Percentiles rank a stretch among this genome's conserved stretches.
Evolutionary conservation across 2,797 vertebrate species (phyloP).

Genomic region (Danio jaintianensis): DNA sequence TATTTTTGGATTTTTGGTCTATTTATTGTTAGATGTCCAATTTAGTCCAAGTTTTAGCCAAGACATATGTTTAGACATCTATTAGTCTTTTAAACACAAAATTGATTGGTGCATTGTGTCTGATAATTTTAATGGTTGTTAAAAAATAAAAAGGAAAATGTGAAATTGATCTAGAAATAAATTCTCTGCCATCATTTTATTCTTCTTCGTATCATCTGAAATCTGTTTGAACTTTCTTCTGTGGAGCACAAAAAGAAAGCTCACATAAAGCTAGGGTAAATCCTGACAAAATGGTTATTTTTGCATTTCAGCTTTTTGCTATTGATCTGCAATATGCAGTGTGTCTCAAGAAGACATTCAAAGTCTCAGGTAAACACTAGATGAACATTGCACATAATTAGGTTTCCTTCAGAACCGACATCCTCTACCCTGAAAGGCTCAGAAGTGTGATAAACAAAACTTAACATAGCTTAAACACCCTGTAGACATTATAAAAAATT

Average conservation of each 20-base stretch:
- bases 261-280: not conserved
- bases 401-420: not conserved
- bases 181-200: not conserved
- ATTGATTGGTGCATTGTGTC: too few relatives aligned
- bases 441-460: conserved; percentile 33
- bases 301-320: not conserved
- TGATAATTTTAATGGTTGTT: too few relatives aligned
- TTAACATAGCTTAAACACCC: conserved; percentile 3
- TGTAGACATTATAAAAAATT: conserved; percentile 35
- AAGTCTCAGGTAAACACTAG: not conserved
- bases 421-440: conserved; percentile 1
- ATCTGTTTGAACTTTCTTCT: not conserved
- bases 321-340: not conserved
- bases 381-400: conserved; percentile 16
- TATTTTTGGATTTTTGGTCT: too few relatives aligned
- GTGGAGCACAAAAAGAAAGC: not conserved
- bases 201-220: not conserved
- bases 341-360: not conserved
- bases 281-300: not conserved
- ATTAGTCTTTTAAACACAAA: too few relatives aligned
- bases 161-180: not conserved
- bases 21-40: too few relatives aligned
- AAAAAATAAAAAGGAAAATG: too few relatives aligned
- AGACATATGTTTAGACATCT: too few relatives aligned
- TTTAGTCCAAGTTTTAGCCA: too few relatives aligned